Evolutionary conservation across 2,888 invertebrate genomes (phyloP).

Genomic region (Dascillus cervinus): DNA sequence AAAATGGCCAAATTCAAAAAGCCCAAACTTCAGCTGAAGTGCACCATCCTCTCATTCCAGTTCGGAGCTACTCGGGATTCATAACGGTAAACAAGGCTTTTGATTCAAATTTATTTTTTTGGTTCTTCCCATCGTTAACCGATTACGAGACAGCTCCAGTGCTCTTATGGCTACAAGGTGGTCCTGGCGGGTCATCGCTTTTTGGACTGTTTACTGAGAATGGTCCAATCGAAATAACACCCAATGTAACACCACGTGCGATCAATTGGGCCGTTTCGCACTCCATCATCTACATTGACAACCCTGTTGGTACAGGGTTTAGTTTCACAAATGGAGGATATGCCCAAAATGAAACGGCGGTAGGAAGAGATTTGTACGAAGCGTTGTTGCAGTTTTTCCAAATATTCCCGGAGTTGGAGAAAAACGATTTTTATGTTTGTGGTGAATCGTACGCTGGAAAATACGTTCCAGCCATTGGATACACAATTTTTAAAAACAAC

Average conservation of each 20-base stretch:
- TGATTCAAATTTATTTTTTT: conserved; percentile 64
- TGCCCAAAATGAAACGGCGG: too few species aligned
- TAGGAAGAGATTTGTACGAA: too few species aligned
- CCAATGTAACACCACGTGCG: too few species aligned
- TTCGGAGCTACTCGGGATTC: conserved; percentile 69
- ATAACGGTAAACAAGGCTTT: conserved; percentile 72
- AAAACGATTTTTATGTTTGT: conserved; percentile 51
- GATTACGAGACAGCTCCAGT: conserved; percentile 43
- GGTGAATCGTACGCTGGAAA: conserved; percentile 59
- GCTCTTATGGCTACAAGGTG: conserved; percentile 52
- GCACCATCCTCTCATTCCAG: conserved; percentile 48
- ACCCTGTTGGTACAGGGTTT: too few species aligned
- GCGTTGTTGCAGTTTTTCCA: too few species aligned
- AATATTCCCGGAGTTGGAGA: conserved; percentile 53
- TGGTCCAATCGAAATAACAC: conserved; percentile 50
- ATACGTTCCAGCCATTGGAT: conserved; percentile 45
- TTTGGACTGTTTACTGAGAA: conserved; percentile 52
- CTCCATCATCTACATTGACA: too few species aligned
- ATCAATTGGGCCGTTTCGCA: too few species aligned
- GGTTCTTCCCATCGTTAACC: conserved; percentile 54
- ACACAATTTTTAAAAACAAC: conserved; percentile 48
- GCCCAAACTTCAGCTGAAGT: conserved; percentile 49
- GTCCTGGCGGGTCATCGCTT: conserved; percentile 50
- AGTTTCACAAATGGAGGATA: conserved; percentile 58
- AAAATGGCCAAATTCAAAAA: conserved; percentile 59